phyloP scores from a whole-genome alignment of 2,888 invertebrate genomes.

The Villa cingulata region DNA sequence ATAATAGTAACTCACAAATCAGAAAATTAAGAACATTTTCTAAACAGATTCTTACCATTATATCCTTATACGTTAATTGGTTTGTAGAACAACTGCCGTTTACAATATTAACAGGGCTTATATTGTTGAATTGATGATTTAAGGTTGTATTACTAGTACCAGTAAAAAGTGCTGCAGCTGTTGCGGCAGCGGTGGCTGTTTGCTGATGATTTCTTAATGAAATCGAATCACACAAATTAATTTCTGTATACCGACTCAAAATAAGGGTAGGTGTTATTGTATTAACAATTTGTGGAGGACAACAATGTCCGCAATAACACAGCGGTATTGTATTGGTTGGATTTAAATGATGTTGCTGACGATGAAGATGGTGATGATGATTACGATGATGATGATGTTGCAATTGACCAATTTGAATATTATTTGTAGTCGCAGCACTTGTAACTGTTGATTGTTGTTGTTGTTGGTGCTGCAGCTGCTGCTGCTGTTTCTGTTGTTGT shows the following conservation, averaged over 20 bases:
- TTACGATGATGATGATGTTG: slow-evolving; percentile 6
- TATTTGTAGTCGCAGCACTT: slow-evolving; percentile 14
- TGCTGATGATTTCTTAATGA: slow-evolving; percentile 24
- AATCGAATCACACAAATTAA: slow-evolving; percentile 21
- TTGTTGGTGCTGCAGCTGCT: slow-evolving; percentile 15
- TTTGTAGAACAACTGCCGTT: not conserved
- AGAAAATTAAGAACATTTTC: too few species aligned
- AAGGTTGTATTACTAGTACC: slow-evolving; percentile 4
- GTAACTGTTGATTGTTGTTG: slow-evolving; percentile 10
- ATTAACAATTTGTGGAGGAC: slow-evolving; percentile 16
- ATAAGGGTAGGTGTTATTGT: slow-evolving; percentile 20
- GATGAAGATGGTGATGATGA: slow-evolving; percentile 13
- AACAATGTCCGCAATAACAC: slow-evolving; percentile 21
- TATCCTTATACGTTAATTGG: slow-evolving; percentile 14
- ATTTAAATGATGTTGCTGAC: slow-evolving; percentile 13
- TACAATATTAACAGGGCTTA: slow-evolving; percentile 1
- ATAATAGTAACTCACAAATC: too few species aligned
- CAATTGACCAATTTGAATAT: slow-evolving; percentile 1
- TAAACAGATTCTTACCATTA: slow-evolving; percentile 16
- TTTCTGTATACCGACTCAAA: slow-evolving; percentile 22
- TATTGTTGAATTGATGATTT: slow-evolving; percentile 2
- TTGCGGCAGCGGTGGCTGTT: slow-evolving; percentile 20
- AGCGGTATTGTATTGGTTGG: slow-evolving; percentile 13
- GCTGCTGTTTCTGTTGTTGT: slow-evolving; percentile 8
- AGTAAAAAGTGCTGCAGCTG: slow-evolving; percentile 20